Conservation (phyloP, 2,797 vertebrate genomes). For the Halcyon smyrnensis region DNA sequence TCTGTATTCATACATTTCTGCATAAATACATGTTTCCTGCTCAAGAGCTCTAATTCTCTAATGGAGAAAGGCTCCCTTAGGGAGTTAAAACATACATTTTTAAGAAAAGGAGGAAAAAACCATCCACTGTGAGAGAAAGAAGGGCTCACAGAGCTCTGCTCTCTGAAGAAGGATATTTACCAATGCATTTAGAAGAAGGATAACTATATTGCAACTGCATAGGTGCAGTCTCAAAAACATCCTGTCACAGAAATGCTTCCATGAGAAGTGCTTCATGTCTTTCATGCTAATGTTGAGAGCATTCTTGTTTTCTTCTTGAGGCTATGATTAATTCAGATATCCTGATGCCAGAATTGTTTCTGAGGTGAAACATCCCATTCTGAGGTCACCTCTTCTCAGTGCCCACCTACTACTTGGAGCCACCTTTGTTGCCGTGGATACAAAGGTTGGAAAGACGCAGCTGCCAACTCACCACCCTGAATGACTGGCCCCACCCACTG, state of each 20-base stretch:
- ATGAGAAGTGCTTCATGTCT: neutral
- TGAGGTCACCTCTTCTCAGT: neutral
- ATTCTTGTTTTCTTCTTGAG: neutral
- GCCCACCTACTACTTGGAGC: neutral
- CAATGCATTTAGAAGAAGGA: neutral
- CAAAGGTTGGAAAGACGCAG: neutral
- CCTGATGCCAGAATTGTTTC: neutral
- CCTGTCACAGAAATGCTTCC: neutral
- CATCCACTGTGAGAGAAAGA: neutral
- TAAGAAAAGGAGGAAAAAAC: neutral
- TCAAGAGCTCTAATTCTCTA: neutral
- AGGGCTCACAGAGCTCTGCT: neutral
- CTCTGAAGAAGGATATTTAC: neutral
- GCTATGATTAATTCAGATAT: neutral
- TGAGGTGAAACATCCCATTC: neutral
- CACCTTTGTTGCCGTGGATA: neutral
- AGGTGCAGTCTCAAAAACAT: neutral
- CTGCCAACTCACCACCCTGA: no score
- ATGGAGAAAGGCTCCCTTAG: neutral
- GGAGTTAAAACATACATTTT: neutral
- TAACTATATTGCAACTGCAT: neutral
- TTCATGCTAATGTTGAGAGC: neutral
- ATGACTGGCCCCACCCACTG: fast-evolving
- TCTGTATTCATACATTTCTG: neutral
- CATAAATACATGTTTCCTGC: neutral